A percentile compares a stretch with the other conserved stretches of the same genome.
These are phyloP conservation scores for Eumaeus atala DNA, from an alignment of 1,140 invertebrate species.

Conservation along the genomic window DNA sequence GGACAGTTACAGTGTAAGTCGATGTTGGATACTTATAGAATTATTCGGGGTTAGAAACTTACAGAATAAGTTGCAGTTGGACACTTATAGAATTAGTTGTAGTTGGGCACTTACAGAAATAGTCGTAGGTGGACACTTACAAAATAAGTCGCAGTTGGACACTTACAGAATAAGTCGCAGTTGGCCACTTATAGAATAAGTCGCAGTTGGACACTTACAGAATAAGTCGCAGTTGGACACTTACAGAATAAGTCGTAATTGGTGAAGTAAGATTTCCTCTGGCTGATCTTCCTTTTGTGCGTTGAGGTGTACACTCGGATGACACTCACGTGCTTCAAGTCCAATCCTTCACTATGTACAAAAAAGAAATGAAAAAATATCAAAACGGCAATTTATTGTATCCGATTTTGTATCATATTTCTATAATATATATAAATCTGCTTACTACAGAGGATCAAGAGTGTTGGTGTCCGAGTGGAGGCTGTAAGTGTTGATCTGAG, in stretches of 20 bases:
- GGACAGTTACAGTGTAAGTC: too few species aligned
- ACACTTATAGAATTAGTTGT: too few species aligned
- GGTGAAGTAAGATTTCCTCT: slow-evolving; percentile 29
- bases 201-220: too few species aligned
- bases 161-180: too few species aligned
- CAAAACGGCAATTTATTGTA: neutral
- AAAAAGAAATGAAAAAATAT: slow-evolving; percentile 3
- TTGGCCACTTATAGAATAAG: too few species aligned
- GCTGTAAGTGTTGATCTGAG: slow-evolving; percentile 10
- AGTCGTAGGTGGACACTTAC: too few species aligned
- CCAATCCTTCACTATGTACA: slow-evolving; percentile 29
- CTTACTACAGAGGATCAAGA: slow-evolving; percentile 42
- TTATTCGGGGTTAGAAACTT: too few species aligned
- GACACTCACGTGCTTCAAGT: slow-evolving; percentile 33
- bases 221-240: slow-evolving; percentile 19
- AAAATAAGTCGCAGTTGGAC: too few species aligned
- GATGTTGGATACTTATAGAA: too few species aligned
- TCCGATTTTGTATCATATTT: neutral
- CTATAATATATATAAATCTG: slow-evolving; percentile 9
- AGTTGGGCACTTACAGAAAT: too few species aligned
- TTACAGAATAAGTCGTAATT: slow-evolving; percentile 39
- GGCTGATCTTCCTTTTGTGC: slow-evolving; percentile 18
- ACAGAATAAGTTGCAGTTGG: too few species aligned
- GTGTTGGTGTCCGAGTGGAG: slow-evolving; percentile 16
- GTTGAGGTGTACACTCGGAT: slow-evolving; percentile 29